These are phyloP conservation scores for Bursaphelenchus okinawaensis DNA, from an alignment of 2,888 invertebrate genomes.

Conservation along the genomic window DNA sequence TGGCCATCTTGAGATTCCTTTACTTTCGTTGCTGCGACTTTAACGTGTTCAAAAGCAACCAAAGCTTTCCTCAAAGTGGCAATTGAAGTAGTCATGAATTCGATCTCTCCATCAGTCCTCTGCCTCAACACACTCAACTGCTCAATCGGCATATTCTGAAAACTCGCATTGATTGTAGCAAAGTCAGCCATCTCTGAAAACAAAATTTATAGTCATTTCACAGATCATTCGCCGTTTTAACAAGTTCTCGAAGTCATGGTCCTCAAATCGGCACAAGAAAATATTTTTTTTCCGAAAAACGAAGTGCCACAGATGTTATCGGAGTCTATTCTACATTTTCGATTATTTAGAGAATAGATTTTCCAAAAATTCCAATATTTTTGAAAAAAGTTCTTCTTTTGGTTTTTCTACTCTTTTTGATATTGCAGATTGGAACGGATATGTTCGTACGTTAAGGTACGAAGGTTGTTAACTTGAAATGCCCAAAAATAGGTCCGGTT, in stretches of 20 bases:
- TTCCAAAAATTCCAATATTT: constrained; percentile 2
- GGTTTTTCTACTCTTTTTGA: not conserved
- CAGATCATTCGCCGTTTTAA: too few species aligned
- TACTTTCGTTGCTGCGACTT: constrained; percentile 1
- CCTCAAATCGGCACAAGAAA: too few species aligned
- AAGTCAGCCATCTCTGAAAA: not conserved
- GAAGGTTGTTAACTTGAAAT: not conserved
- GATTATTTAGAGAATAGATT: not conserved
- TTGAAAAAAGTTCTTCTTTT: not conserved
- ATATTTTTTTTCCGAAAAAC: too few species aligned
- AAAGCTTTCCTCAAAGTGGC: constrained; percentile 9
- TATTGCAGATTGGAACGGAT: constrained; percentile 2
- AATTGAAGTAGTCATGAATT: not conserved
- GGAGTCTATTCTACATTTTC: not conserved
- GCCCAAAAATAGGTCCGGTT: constrained; percentile 26
- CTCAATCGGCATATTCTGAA: not conserved
- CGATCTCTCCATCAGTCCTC: not conserved
- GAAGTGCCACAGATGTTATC: not conserved
- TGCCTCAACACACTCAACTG: not conserved
- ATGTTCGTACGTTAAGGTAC: not conserved
- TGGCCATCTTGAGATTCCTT: constrained; percentile 2
- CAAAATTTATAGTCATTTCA: too few species aligned
- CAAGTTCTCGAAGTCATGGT: too few species aligned
- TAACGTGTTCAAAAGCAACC: not conserved
- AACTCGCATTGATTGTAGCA: not conserved